Evolutionary conservation across 2,888 invertebrate species (phyloP).

Genomic region (Imbricaverruca yamaguchii): DNA sequence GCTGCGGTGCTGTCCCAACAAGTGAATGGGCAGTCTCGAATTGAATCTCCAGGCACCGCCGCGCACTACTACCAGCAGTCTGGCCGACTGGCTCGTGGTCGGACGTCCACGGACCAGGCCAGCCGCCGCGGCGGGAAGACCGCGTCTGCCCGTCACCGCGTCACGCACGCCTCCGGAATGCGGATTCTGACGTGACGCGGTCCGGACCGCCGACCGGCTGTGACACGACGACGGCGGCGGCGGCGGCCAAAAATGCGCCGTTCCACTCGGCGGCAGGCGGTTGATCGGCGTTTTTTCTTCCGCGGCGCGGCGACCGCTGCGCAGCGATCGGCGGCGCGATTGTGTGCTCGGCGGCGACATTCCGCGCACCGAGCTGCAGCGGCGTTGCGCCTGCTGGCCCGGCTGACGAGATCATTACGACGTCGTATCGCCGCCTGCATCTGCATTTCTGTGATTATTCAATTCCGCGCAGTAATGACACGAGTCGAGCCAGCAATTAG

Average conservation of each 20-base stretch:
- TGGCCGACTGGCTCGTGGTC: no score
- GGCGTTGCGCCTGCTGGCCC: not conserved
- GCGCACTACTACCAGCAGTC: no score
- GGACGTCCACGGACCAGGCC: no score
- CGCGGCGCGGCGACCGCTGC: not conserved
- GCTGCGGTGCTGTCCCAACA: no score
- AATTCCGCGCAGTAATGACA: constrained; percentile 1
- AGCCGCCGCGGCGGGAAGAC: not conserved
- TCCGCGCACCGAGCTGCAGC: not conserved
- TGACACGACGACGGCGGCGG: not conserved
- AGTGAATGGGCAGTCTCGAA: no score
- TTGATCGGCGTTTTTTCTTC: not conserved
- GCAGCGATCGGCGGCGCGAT: constrained; percentile 7
- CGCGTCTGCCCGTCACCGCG: not conserved
- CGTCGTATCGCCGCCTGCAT: not conserved
- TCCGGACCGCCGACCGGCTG: not conserved
- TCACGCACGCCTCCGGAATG: not conserved
- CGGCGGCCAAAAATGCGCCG: not conserved
- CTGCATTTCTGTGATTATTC: constrained; percentile 5
- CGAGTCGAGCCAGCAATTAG: not conserved
- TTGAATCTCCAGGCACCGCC: no score
- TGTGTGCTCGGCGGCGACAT: not conserved
- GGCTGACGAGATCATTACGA: constrained; percentile 4
- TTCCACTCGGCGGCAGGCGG: not conserved
- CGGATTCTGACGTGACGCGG: not conserved